A percentile compares a stretch with the other conserved stretches of the same genome.
Evolutionary conservation across 1,140 invertebrate species (phyloP).

Genomic region (Anastrepha ludens): DNA sequence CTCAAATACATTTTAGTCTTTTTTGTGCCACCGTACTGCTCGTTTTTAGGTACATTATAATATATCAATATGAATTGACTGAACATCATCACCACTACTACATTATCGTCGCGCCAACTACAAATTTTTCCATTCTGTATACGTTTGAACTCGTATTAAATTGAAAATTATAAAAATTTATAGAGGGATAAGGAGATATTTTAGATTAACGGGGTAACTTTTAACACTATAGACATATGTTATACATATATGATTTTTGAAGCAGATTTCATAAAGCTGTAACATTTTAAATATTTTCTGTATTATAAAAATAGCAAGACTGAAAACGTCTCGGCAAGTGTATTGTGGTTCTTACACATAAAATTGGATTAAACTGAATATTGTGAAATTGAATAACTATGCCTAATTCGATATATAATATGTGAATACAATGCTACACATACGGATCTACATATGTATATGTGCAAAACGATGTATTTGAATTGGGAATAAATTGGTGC

Average conservation of each 20-base stretch:
- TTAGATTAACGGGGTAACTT: background rate
- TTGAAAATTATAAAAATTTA: background rate
- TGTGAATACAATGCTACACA: too few species aligned
- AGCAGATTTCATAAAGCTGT: too few species aligned
- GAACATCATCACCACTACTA: background rate
- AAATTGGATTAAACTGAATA: background rate
- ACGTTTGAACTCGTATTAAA: background rate
- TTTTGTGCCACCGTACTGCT: background rate
- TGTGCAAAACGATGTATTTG: background rate
- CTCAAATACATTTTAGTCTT: background rate
- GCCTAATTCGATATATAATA: too few species aligned
- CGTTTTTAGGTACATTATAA: conserved; percentile 17
- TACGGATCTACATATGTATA: too few species aligned
- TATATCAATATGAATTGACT: conserved; percentile 11
- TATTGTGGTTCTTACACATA: background rate
- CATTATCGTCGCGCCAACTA: conserved; percentile 25
- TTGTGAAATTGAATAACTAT: too few species aligned
- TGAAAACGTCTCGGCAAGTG: background rate
- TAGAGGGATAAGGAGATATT: background rate
- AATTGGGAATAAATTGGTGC: background rate
- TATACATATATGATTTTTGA: too few species aligned
- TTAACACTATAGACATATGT: too few species aligned
- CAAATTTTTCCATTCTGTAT: background rate
- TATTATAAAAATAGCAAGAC: conserved; percentile 7
- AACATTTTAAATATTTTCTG: background rate